Evolutionary conservation across 2,113 vertebrate genomes (phyloP).

Genomic region (Archilochus colubris): DNA sequence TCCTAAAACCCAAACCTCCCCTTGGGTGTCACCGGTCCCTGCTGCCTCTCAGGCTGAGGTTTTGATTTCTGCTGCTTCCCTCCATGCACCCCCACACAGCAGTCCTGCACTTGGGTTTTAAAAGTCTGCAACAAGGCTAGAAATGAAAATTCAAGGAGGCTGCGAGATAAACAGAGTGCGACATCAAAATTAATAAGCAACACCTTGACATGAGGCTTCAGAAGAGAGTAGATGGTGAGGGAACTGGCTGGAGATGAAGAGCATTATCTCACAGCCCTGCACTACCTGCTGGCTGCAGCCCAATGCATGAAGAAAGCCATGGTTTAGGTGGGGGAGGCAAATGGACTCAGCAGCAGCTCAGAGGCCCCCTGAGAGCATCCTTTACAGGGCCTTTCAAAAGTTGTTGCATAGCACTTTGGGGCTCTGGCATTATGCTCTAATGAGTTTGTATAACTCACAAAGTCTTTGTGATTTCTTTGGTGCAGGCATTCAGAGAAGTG

Average conservation of each 20-base stretch:
- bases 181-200: neutral
- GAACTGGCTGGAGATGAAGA: neutral
- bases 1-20: neutral
- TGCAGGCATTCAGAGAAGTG: neutral
- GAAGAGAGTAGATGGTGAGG: neutral
- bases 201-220: neutral
- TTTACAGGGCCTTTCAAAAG: too few relatives aligned
- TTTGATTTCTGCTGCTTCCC: neutral
- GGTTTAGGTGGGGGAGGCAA: neutral
- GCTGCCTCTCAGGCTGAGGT: rapidly evolving
- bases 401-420: neutral
- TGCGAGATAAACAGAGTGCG: neutral
- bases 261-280: rapidly evolving
- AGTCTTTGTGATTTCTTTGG: neutral
- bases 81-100: neutral
- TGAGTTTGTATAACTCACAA: neutral
- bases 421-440: neutral
- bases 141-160: neutral
- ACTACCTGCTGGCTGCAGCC: neutral
- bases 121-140: neutral
- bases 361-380: too few relatives aligned
- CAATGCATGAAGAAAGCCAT: rapidly evolving
- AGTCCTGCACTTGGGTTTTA: neutral
- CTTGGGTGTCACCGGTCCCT: neutral
- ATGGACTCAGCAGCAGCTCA: neutral